Evolutionary conservation across 2,113 vertebrate species (phyloP).

Genomic region (Agelaius tricolor): DNA sequence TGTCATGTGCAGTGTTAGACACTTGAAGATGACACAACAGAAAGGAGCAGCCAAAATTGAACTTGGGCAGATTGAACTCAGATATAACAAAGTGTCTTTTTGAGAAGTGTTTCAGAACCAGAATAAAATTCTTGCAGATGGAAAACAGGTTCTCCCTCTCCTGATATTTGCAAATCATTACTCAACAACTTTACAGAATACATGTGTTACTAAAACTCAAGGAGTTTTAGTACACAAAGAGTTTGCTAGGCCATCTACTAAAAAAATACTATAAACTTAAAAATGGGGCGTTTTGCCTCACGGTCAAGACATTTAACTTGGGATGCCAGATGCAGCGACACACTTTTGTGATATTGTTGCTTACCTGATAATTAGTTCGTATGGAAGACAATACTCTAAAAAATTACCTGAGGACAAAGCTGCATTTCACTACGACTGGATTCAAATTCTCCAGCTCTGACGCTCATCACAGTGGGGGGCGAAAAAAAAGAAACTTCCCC

Average conservation of each 20-base stretch:
- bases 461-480: rapidly evolving
- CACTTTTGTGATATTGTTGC: rapidly evolving
- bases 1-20: neutral
- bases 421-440: rapidly evolving
- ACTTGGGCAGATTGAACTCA: neutral
- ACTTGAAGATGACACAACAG: neutral
- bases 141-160: neutral
- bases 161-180: rapidly evolving
- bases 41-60: neutral
- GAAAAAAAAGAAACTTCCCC: neutral
- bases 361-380: too few relatives aligned
- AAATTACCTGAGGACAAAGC: neutral
- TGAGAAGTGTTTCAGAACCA: neutral
- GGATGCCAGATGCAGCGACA: too few relatives aligned
- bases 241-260: neutral
- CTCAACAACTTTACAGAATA: neutral
- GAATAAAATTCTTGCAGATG: neutral
- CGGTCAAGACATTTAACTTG: too few relatives aligned
- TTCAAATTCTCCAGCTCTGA: neutral
- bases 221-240: neutral
- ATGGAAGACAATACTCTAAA: neutral
- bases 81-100: neutral
- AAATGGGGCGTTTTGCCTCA: neutral
- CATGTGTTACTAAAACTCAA: rapidly evolving
- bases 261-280: neutral